Evolutionary conservation across 2,888 invertebrate genomes (phyloP).

Genomic region (Epirrita christyi): DNA sequence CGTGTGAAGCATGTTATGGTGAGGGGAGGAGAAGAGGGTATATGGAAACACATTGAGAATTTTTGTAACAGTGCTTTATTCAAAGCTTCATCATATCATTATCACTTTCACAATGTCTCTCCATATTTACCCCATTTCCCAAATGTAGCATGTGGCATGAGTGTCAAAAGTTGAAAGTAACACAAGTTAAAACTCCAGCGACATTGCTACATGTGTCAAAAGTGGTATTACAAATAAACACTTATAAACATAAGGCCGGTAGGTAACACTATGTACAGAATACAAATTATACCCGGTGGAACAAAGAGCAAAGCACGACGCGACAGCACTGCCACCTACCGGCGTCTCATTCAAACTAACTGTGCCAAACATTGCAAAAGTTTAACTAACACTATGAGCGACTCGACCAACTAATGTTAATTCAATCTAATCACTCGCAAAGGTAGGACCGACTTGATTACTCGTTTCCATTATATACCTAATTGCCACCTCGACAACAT

Average conservation of each 20-base stretch:
- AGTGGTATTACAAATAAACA: conserved; percentile 85
- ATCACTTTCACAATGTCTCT: conserved; percentile 88
- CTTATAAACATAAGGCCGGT: conserved; percentile 78
- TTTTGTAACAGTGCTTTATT: conserved; percentile 89
- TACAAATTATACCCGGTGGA: conserved; percentile 76
- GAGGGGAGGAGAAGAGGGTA: conserved; percentile 69
- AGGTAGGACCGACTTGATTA: conserved; percentile 48
- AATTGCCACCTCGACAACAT: conserved; percentile 76
- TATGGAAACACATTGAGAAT: conserved; percentile 89
- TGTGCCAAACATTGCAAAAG: conserved; percentile 28
- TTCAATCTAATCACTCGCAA: conserved; percentile 42
- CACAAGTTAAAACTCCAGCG: conserved; percentile 74
- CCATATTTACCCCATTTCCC: conserved; percentile 89
- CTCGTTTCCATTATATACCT: conserved; percentile 64
- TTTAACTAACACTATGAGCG: conserved; percentile 28
- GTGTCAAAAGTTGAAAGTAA: conserved; percentile 76
- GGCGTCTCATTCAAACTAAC: conserved; percentile 31
- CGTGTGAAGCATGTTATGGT: conserved; percentile 34
- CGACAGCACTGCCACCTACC: conserved; percentile 46
- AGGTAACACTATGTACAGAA: conserved; percentile 82
- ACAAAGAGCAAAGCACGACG: conserved; percentile 75
- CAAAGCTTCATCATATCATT: conserved; percentile 85
- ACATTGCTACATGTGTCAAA: conserved; percentile 86
- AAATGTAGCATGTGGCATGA: conserved; percentile 84
- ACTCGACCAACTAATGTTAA: conserved; percentile 18